These are phyloP conservation scores for Pseudachorutes palmiensis DNA, from an alignment of 1,140 invertebrate genomes.

Conservation along the genomic window DNA sequence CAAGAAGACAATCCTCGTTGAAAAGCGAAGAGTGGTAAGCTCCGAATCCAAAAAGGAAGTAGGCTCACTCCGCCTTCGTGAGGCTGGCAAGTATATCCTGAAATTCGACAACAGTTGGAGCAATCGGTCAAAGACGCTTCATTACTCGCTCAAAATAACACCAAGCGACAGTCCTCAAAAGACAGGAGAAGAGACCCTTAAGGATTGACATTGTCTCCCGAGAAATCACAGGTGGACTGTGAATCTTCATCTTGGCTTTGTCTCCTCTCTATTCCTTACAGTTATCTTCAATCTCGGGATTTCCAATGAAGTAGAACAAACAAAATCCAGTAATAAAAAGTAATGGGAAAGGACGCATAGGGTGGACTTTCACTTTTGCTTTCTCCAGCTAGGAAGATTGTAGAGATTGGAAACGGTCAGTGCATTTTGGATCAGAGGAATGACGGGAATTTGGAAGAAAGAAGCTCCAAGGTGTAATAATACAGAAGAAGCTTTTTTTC, in stretches of 20 bases:
- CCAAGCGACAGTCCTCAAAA: too few species aligned
- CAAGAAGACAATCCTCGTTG: background rate
- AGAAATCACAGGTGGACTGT: too few species aligned
- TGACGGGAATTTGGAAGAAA: background rate
- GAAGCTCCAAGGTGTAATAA: background rate
- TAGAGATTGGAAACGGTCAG: too few species aligned
- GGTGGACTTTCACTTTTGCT: background rate
- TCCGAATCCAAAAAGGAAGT: background rate
- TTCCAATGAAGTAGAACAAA: slow-evolving; percentile 2
- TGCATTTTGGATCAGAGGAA: too few species aligned
- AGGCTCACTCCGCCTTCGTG: background rate
- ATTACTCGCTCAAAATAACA: slow-evolving; percentile 3
- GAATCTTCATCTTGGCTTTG: too few species aligned
- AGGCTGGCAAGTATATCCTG: slow-evolving; percentile 9
- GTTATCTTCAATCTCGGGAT: too few species aligned
- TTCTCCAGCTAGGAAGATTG: background rate
- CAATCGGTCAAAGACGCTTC: background rate
- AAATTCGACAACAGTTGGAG: slow-evolving; percentile 9
- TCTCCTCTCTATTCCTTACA: too few species aligned
- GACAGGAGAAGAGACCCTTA: too few species aligned
- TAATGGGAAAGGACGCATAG: background rate
- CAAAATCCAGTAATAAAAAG: background rate
- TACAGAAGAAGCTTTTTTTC: background rate
- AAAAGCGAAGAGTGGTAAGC: background rate
- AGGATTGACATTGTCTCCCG: too few species aligned